Evolutionary conservation across 2,113 vertebrate species (phyloP).

Genomic region (Cyanoramphus novaezelandiae): DNA sequence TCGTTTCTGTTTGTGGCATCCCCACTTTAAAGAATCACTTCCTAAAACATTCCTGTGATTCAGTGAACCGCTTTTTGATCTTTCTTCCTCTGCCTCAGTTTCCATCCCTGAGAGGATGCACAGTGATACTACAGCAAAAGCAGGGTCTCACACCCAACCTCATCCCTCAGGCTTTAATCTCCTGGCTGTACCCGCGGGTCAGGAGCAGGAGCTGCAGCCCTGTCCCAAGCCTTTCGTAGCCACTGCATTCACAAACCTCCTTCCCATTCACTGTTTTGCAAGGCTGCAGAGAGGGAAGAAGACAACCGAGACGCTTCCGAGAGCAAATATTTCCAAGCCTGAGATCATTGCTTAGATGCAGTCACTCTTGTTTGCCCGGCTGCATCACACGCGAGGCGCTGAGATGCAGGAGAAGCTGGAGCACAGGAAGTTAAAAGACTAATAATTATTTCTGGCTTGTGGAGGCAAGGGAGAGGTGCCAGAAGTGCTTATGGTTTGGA

Average conservation of each 20-base stretch:
- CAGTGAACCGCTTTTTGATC: not conserved
- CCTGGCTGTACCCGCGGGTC: not conserved
- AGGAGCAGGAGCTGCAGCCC: not conserved
- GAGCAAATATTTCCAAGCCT: constrained; percentile 32
- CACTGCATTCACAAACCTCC: not conserved
- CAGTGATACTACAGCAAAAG: not conserved
- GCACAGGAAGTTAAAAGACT: not conserved
- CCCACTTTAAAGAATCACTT: not conserved
- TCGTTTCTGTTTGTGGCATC: not conserved
- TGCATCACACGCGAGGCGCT: not conserved
- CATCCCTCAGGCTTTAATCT: not conserved
- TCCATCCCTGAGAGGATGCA: not conserved
- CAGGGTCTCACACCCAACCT: not conserved
- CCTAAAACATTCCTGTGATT: not conserved
- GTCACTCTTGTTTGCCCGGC: not conserved
- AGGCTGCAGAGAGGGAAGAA: not conserved
- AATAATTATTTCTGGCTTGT: not conserved
- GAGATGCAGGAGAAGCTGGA: not conserved
- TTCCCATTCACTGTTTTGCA: not conserved
- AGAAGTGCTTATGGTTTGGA: not conserved
- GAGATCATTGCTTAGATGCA: constrained; percentile 22
- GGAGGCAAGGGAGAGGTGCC: not conserved
- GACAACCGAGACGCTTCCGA: constrained; percentile 2
- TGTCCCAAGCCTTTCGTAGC: not conserved
- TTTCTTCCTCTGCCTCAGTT: not conserved